Conservation (phyloP, 2,113 vertebrate genomes). For the Daubentonia madagascariensis region DNA sequence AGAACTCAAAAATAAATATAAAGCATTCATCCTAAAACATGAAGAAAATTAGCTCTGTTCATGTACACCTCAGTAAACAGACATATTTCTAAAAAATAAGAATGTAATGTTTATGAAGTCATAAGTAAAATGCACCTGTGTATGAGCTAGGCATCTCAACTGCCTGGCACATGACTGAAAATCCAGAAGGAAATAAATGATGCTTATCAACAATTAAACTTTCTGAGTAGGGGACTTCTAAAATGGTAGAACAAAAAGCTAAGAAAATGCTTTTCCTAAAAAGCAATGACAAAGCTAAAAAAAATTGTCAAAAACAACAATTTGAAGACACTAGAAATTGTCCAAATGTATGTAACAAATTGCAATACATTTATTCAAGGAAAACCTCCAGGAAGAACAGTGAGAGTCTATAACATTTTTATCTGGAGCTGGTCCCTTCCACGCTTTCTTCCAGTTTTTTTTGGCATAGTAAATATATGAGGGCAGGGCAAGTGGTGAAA, state of each 20-base stretch:
- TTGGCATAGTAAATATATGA: not conserved
- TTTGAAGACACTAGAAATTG: not conserved
- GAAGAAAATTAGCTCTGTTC: not conserved
- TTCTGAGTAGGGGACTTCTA: not conserved
- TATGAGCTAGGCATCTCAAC: not conserved
- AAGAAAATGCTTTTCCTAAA: not conserved
- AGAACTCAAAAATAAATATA: slow-evolving; percentile 1
- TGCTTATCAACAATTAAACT: not conserved
- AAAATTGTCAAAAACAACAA: not conserved
- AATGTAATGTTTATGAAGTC: not conserved
- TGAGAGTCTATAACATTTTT: not conserved
- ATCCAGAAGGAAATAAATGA: not conserved
- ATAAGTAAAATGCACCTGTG: not conserved
- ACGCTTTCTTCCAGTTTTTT: not conserved
- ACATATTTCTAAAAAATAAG: slow-evolving; percentile 18
- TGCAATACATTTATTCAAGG: not conserved
- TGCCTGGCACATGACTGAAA: not conserved
- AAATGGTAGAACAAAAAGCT: not conserved
- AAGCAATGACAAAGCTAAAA: not conserved
- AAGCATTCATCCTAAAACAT: not conserved
- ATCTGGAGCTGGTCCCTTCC: not conserved
- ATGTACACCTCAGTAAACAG: not conserved
- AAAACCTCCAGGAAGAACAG: not conserved
- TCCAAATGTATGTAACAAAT: not conserved
- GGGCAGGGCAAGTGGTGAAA: not conserved